Percentiles rank a stretch among this genome's conserved stretches.
phyloP scores from a whole-genome alignment of 2,113 vertebrate species.

The Protobothrops mucrosquamatus region DNA sequence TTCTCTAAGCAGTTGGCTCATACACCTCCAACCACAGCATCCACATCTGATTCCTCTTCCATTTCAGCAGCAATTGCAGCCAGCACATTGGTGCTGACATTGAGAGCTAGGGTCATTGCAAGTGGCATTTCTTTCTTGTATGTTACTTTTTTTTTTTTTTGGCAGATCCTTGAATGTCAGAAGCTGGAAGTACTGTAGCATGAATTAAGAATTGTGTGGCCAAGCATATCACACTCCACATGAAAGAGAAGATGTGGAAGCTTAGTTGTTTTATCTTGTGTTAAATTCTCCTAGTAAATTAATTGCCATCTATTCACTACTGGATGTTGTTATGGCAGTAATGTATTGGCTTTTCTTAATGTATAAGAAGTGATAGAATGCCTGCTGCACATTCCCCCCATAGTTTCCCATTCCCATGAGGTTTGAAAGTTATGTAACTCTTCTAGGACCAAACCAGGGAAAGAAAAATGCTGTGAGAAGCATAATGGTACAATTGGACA shows the following conservation, averaged over 20 bases:
- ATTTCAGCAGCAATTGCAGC: background rate
- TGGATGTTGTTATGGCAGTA: background rate
- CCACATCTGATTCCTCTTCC: background rate
- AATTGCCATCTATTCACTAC: background rate
- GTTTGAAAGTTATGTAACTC: no score
- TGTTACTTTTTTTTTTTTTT: background rate
- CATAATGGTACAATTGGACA: no score
- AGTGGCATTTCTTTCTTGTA: background rate
- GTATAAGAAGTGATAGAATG: no score
- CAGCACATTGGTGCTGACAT: background rate
- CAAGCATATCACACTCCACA: background rate
- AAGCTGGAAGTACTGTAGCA: background rate
- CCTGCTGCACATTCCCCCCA: background rate
- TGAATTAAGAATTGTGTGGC: background rate
- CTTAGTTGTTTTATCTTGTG: background rate
- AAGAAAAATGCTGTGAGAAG: no score
- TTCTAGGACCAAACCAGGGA: no score
- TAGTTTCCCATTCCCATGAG: background rate
- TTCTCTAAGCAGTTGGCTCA: background rate
- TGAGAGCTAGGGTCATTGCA: background rate
- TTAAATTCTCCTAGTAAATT: background rate
- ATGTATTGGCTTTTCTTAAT: background rate
- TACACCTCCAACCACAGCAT: background rate
- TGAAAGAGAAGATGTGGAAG: background rate
- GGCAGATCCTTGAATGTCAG: background rate